Percentiles rank a stretch among this genome's conserved stretches.
phyloP scores from a whole-genome alignment of 2,797 vertebrate genomes.

The Gallinago stenura region DNA sequence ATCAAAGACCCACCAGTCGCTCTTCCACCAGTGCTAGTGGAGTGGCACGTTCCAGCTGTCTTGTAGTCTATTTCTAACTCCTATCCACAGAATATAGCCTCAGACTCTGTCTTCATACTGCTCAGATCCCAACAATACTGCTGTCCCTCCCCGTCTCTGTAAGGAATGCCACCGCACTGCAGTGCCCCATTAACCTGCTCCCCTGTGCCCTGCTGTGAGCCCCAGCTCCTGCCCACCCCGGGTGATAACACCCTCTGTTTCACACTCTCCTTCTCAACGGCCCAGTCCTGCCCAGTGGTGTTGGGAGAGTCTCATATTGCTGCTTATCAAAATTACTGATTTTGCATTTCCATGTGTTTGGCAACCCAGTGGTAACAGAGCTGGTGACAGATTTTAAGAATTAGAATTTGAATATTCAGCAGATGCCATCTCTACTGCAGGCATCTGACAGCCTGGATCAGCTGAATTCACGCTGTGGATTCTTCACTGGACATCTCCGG shows the following conservation, averaged over 20 bases:
- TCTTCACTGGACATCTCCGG: neutral
- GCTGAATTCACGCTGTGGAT: neutral
- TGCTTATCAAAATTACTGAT: neutral
- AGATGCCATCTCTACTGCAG: neutral
- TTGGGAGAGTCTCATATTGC: neutral
- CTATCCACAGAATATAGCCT: neutral
- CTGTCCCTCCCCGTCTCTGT: neutral
- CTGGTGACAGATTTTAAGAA: neutral
- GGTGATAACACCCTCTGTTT: neutral
- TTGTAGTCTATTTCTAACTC: neutral
- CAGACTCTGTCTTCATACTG: neutral
- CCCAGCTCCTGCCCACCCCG: neutral
- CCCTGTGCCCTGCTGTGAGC: neutral
- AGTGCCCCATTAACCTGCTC: neutral
- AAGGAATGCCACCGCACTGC: neutral
- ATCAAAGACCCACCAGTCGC: neutral
- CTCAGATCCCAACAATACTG: neutral
- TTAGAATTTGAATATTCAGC: neutral
- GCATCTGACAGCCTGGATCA: neutral
- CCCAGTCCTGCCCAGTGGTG: neutral
- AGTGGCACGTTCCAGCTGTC: rapidly evolving
- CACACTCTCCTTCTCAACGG: neutral
- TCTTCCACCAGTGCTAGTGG: neutral
- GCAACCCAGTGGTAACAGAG: neutral
- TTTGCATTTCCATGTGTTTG: neutral